Evolutionary conservation across 2,113 vertebrate species (phyloP).

Genomic region (Anas platyrhynchos): DNA sequence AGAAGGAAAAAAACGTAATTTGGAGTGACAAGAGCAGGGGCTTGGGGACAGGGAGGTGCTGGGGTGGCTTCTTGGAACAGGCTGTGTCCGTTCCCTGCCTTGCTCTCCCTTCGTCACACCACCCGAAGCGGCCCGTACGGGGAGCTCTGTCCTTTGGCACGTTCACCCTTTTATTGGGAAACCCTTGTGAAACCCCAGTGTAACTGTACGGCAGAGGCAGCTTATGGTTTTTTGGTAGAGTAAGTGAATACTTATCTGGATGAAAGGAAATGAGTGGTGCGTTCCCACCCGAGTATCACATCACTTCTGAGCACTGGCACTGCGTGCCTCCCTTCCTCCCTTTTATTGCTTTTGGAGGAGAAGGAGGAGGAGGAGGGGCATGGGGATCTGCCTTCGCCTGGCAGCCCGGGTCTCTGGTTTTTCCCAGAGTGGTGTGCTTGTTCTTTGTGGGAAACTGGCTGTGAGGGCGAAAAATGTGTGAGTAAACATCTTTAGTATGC

Average conservation of each 20-base stretch:
- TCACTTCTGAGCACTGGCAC: not conserved
- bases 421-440: accelerated
- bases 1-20: not conserved
- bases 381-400: too few relatives aligned
- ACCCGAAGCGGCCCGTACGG: accelerated
- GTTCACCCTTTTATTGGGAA: not conserved
- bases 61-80: not conserved
- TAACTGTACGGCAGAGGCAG: not conserved
- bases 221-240: not conserved
- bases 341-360: not conserved
- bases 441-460: not conserved
- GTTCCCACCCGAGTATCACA: accelerated
- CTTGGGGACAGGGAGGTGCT: too few relatives aligned
- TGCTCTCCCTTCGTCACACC: not conserved
- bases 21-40: not conserved
- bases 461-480: not conserved
- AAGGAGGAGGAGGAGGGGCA: not conserved
- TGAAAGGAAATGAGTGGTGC: not conserved
- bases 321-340: accelerated
- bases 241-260: not conserved
- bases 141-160: not conserved
- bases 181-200: not conserved
- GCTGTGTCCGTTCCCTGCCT: accelerated
- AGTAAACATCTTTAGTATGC: not conserved
- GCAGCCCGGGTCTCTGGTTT: not conserved